Percentiles rank a stretch among this genome's conserved stretches.
These are phyloP conservation scores for Rhagoletis pomonella DNA, from an alignment of 1,140 invertebrate genomes.

Conservation along the genomic window DNA sequence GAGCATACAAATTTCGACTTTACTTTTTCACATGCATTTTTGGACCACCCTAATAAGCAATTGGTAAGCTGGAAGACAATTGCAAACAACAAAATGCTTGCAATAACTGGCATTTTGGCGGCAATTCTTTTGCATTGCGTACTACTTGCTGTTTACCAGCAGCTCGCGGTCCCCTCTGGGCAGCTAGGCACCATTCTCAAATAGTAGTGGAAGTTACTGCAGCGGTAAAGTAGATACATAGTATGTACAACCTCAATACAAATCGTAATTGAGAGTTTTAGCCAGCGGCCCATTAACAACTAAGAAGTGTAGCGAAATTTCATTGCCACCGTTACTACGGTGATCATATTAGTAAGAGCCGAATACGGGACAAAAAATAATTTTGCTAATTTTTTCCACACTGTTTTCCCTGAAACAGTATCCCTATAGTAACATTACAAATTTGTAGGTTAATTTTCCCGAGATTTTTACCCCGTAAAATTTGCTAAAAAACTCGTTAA, in stretches of 20 bases:
- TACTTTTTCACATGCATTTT: too few relatives aligned
- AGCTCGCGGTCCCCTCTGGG: not conserved
- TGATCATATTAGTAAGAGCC: not conserved
- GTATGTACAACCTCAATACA: not conserved
- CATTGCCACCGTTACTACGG: not conserved
- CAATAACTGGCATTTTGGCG: not conserved
- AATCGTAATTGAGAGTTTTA: constrained; percentile 9
- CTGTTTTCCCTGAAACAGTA: too few relatives aligned
- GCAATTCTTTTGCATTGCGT: not conserved
- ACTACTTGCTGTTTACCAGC: not conserved
- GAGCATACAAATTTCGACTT: too few relatives aligned
- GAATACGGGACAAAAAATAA: too few relatives aligned
- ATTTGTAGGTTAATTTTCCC: too few relatives aligned
- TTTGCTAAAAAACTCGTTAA: too few relatives aligned
- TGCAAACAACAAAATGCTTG: not conserved
- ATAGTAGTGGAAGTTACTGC: not conserved
- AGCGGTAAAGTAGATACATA: not conserved
- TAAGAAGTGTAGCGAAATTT: constrained; percentile 19
- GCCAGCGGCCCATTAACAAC: not conserved
- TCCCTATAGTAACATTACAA: too few relatives aligned
- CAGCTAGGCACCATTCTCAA: not conserved
- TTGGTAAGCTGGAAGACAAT: not conserved
- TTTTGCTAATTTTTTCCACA: too few relatives aligned
- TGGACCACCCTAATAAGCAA: not conserved
- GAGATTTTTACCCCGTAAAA: too few relatives aligned